Evolutionary conservation across 2,888 invertebrate genomes (phyloP), one percentile per base, ranked within the genome.

Genomic region (Cheiracanthium punctorium): DNA sequence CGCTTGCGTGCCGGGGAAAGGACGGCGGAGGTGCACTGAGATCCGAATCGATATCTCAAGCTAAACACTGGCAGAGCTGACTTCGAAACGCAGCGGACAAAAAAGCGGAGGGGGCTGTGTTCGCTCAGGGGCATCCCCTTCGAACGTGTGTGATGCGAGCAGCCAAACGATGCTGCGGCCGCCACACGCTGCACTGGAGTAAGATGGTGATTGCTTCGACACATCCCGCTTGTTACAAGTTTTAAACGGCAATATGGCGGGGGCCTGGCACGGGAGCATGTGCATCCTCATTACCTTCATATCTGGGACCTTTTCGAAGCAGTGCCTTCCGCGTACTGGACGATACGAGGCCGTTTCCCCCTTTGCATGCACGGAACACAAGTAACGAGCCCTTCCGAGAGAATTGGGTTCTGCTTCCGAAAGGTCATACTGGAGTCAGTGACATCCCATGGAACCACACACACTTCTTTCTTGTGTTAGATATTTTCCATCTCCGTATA

Each of bases 31-130:
- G 58, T 30, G 29, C 10, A 28, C 12, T 24, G 0, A 12, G 67
- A 67, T 28, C 12, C 24, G 30, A 80, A 79, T 80, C 79, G 79
- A 79, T 79, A 79, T 70, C 69, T 67, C 69, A 74, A 74, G 73
- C 72, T 75, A 67, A 85, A 80, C 58, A 80, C 75, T 48, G 76
- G 79, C 67, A 85, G 80, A 74, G 89, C 87, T 74, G 89, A 89
- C 80, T 79, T 85, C 79, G 82, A 85, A 84, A 85, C 43, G 64
- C 70, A 30, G 76, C 70, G 70, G 69, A 70, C 69, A 85, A 77
- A 84, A 82, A 69, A 84, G 77, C 74, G 37, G 52, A 70, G 71
- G 80, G 69, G 72, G 72, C 24, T 58, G 58, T 58, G 58, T 37
- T 65, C 80, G 43, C 20, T 48, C 41, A 43, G 71, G 58, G 71